Conservation (phyloP, 2,113 vertebrate species). For the Pelmatolapia mariae region DNA sequence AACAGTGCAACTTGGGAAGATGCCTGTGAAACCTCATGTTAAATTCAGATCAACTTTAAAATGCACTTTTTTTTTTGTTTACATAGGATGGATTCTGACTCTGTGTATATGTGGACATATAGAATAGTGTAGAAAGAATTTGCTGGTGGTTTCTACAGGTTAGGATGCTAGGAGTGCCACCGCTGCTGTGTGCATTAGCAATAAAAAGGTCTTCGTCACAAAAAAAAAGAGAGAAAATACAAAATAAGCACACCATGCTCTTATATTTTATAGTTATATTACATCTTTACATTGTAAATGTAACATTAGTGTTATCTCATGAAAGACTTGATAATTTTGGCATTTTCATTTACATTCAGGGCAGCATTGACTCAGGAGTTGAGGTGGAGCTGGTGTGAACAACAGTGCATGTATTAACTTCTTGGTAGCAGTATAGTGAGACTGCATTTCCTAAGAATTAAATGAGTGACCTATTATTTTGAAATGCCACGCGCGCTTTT, state of each 20-base stretch:
- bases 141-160: background rate
- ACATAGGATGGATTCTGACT: background rate
- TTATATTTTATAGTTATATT: background rate
- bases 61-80: background rate
- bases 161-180: background rate
- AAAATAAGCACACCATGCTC: background rate
- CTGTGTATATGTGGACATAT: background rate
- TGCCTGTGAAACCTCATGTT: background rate
- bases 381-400: background rate
- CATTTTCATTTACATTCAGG: background rate
- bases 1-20: background rate
- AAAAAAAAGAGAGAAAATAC: background rate
- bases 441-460: background rate
- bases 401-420: background rate
- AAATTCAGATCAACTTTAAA: background rate
- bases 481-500: fast-evolving
- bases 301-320: background rate
- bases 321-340: background rate
- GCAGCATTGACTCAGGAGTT: background rate
- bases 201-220: background rate
- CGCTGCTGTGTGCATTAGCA: fast-evolving
- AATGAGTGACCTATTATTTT: background rate
- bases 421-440: background rate
- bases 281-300: background rate
- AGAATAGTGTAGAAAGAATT: background rate